These are phyloP conservation scores for Dendrolimus pini DNA, from an alignment of 2,888 invertebrate species.

Conservation along the genomic window DNA sequence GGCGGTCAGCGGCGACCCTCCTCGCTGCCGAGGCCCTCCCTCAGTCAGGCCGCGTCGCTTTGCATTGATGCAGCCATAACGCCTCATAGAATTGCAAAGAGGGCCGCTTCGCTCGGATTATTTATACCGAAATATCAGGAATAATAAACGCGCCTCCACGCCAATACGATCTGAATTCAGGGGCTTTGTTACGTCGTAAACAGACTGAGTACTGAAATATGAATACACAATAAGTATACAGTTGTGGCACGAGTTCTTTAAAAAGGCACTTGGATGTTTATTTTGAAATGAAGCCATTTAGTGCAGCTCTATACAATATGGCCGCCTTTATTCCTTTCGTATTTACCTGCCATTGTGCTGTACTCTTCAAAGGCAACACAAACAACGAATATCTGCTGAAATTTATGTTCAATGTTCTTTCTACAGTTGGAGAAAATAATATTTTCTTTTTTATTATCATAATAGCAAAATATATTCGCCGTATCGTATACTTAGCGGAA, in stretches of 20 bases:
- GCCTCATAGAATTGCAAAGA: not conserved
- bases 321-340: not conserved
- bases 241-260: not conserved
- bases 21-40: not conserved
- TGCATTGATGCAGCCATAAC: not conserved
- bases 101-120: not conserved
- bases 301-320: not conserved
- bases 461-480: too few relatives aligned
- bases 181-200: too few relatives aligned
- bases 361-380: not conserved
- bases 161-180: too few relatives aligned
- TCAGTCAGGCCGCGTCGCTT: not conserved
- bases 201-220: too few relatives aligned
- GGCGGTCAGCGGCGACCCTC: not conserved
- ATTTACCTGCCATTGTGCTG: not conserved
- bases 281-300: not conserved
- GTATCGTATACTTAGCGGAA: too few relatives aligned
- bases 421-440: too few relatives aligned
- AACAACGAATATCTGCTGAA: too few relatives aligned
- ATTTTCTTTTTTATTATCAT: too few relatives aligned
- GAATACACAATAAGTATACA: too few relatives aligned
- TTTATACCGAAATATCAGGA: too few relatives aligned
- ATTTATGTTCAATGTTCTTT: too few relatives aligned
- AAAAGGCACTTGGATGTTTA: not conserved
- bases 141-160: too few relatives aligned